Percentiles rank a stretch among this genome's conserved stretches.
Conservation (phyloP, 2,797 vertebrate genomes). For the Chelmon rostratus region DNA sequence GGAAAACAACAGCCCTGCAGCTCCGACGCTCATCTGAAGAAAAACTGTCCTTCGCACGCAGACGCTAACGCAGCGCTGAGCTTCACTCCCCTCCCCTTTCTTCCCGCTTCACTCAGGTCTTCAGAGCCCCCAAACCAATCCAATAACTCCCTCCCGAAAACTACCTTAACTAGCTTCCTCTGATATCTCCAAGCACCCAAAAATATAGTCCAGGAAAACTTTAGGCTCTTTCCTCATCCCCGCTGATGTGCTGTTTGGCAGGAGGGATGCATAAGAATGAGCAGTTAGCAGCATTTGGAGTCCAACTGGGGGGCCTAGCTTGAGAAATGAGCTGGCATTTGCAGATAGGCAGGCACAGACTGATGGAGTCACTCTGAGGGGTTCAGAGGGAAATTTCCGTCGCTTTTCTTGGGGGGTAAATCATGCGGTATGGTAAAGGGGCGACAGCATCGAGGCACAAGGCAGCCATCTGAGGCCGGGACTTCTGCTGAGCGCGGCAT, state of each 20-base stretch:
- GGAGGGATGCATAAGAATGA: conserved; percentile 79
- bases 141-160: conserved; percentile 42
- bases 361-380: conserved; percentile 76
- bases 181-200: conserved; percentile 66
- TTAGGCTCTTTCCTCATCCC: conserved; percentile 68
- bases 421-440: conserved; percentile 58
- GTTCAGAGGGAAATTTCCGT: conserved; percentile 69
- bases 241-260: conserved; percentile 81
- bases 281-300: conserved; percentile 71
- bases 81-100: conserved; percentile 43
- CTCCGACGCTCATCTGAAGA: neutral
- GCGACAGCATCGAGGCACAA: conserved; percentile 30
- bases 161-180: conserved; percentile 55
- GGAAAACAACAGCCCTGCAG: conserved; percentile 36
- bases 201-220: conserved; percentile 68
- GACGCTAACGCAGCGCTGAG: conserved; percentile 11
- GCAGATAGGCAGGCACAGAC: conserved; percentile 81
- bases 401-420: conserved; percentile 74
- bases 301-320: conserved; percentile 71
- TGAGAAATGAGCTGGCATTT: conserved; percentile 85
- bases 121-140: conserved; percentile 56
- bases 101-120: conserved; percentile 53
- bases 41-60: conserved; percentile 4
- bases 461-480: conserved; percentile 40
- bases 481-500: conserved; percentile 62